phyloP scores from a whole-genome alignment of 2,888 invertebrate genomes.

The Emmelina monodactyla region DNA sequence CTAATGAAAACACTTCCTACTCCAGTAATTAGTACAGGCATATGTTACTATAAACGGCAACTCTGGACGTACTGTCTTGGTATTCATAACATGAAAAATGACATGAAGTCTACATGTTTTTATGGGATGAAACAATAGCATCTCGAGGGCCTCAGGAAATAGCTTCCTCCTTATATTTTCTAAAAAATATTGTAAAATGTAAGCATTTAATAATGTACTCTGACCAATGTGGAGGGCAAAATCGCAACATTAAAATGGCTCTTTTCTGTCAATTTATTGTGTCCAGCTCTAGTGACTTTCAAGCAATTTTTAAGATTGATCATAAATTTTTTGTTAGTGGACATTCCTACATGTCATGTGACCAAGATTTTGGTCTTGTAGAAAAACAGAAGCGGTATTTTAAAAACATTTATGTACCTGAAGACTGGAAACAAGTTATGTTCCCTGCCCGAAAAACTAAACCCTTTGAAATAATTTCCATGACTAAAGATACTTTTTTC shows the following conservation, averaged over 20 bases:
- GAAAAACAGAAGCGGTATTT: constrained; percentile 7
- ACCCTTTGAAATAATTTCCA: constrained; percentile 8
- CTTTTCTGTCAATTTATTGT: constrained; percentile 12
- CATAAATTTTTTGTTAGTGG: constrained; percentile 14
- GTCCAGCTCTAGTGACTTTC: constrained; percentile 7
- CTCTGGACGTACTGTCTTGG: constrained; percentile 8
- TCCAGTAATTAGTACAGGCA: constrained; percentile 8
- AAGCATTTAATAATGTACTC: constrained; percentile 9
- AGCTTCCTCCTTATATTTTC: constrained; percentile 18
- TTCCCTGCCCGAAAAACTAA: constrained; percentile 7
- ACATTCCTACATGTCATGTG: constrained; percentile 10
- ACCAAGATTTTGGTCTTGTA: constrained; percentile 12
- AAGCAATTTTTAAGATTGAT: constrained; percentile 10
- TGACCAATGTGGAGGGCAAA: constrained; percentile 10
- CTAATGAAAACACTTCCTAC: constrained; percentile 10
- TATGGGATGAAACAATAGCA: constrained; percentile 19
- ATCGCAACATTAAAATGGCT: constrained; percentile 12
- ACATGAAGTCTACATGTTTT: not conserved
- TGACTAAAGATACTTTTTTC: constrained; percentile 10
- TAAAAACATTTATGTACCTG: constrained; percentile 5
- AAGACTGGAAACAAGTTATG: constrained; percentile 9
- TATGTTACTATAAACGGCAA: constrained; percentile 10
- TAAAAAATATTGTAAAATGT: constrained; percentile 14
- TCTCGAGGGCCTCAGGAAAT: constrained; percentile 20
- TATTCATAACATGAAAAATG: constrained; percentile 3